These are phyloP conservation scores for Pocillopora grandis DNA, from an alignment of 92 coral and sea anemone genomes.

Conservation along the genomic window DNA sequence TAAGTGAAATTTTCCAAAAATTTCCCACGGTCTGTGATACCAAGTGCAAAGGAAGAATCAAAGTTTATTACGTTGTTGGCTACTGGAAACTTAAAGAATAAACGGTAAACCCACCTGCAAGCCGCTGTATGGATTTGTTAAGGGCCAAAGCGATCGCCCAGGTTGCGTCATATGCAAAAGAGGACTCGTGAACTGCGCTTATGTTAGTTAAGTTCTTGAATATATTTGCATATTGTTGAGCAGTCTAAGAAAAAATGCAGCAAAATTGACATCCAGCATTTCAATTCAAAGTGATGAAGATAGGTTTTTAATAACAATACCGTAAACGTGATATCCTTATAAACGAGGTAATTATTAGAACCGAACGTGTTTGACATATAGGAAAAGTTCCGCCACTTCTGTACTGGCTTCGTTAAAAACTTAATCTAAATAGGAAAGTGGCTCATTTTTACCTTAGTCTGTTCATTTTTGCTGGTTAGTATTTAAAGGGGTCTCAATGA, in stretches of 20 bases:
- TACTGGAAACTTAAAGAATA: not conserved
- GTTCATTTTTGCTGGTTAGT: too few relatives aligned
- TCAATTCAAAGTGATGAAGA: too few relatives aligned
- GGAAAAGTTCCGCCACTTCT: too few relatives aligned
- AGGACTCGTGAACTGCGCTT: conserved; percentile 61
- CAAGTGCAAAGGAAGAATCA: not conserved
- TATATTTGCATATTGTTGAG: conserved; percentile 51
- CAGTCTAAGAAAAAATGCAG: conserved; percentile 37
- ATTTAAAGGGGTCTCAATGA: too few relatives aligned
- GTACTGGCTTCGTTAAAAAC: too few relatives aligned
- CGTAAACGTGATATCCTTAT: too few relatives aligned
- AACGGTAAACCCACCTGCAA: conserved; percentile 22
- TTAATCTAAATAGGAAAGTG: too few relatives aligned
- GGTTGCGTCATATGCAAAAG: conserved; percentile 74
- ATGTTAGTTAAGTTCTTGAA: conserved; percentile 49
- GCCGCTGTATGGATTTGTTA: conserved; percentile 41
- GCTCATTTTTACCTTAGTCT: too few relatives aligned
- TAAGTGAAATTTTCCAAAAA: conserved; percentile 64
- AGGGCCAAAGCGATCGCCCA: conserved; percentile 72
- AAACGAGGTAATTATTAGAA: too few relatives aligned
- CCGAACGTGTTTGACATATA: too few relatives aligned
- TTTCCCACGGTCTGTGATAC: conserved; percentile 31
- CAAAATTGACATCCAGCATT: not conserved
- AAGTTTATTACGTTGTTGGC: not conserved
- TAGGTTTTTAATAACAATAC: too few relatives aligned